Evolutionary conservation across 2,888 invertebrate species (phyloP), one percentile per base, ranked within the genome.

Genomic region (Matsumyia berberina): DNA sequence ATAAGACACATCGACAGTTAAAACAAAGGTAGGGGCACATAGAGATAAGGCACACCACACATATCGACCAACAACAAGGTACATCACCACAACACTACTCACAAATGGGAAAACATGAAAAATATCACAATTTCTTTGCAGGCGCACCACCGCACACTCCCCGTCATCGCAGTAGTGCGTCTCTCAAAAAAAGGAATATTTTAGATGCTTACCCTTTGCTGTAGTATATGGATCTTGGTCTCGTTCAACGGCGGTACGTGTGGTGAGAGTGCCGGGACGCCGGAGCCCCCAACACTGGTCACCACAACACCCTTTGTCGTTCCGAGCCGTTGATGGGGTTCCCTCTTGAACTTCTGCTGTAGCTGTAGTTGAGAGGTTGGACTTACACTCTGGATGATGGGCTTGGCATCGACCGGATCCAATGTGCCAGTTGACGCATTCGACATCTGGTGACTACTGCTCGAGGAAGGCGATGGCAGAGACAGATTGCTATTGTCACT

Each of bases 371-470:
- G 78, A 76, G 72, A 70, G 73, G 82, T 88, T 92, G 93, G 88
- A 95, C 96, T 96, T 96, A 97, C 97, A 96, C 96, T 95, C 93
- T 96, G 96, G 82, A 92, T 93, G 88, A 94, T 93, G 91, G 93
- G 93, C 91, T 94, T 94, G 91, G 93, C 93, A 90, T 93, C 93
- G 93, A 92, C 93, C 91, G 93, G 94, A 93, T 93, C 94, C 39
- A 89, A 64, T 12, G 89, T 87, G 7, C 89, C 88, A 78, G 88
- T 90, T 51, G 90, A 90, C 35, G 88, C 88, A 79, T 74, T 85
- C 85, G 72, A 86, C 85, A 72, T 89, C 93, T 92, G 94, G 94
- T 95, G 90, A 93, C 86, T 82, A 60, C 78, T 86, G 37, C 86
- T 86, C 88, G 88, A 90, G 73, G 89, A 95, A 0, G 97, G 96